Conservation (phyloP, 2,888 invertebrate species). For the Macrostomum cliftonense region DNA sequence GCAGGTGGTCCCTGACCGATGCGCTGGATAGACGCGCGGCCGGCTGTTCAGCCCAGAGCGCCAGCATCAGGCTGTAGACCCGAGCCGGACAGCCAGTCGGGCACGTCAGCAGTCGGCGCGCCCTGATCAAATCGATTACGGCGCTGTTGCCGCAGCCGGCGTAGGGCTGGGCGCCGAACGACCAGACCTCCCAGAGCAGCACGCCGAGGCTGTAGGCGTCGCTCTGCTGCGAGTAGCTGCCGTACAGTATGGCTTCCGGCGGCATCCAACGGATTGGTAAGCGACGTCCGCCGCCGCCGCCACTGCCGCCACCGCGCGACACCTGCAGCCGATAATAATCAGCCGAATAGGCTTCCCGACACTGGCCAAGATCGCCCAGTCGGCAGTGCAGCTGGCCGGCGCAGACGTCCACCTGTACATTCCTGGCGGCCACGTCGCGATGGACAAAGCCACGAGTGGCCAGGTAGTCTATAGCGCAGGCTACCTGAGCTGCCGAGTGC, state of each 20-base stretch:
- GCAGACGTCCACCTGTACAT: constrained; percentile 23
- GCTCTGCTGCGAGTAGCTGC: constrained; percentile 38
- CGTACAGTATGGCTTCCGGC: constrained; percentile 37
- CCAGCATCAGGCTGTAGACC: constrained; percentile 31
- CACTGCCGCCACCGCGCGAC: too few species aligned
- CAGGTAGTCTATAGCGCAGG: constrained; percentile 29
- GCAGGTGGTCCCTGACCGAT: constrained; percentile 63
- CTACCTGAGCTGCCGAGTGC: constrained; percentile 25
- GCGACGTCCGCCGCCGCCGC: constrained; percentile 43
- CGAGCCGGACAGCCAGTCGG: constrained; percentile 47
- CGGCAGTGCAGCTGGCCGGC: constrained; percentile 27
- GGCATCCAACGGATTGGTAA: constrained; percentile 40
- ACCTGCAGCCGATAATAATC: constrained; percentile 30
- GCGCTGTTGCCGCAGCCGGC: constrained; percentile 38
- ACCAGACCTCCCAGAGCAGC: constrained; percentile 40
- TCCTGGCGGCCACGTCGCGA: constrained; percentile 33
- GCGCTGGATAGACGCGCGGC: constrained; percentile 74
- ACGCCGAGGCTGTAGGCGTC: constrained; percentile 41
- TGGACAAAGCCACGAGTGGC: constrained; percentile 35
- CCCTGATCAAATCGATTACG: constrained; percentile 39
- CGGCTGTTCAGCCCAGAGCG: constrained; percentile 54
- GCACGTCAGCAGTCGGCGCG: constrained; percentile 70
- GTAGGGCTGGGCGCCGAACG: constrained; percentile 39
- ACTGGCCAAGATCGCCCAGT: constrained; percentile 37
- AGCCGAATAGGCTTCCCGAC: constrained; percentile 31